phyloP scores from a whole-genome alignment of 2,113 vertebrate species.

The Isurus oxyrinchus region DNA sequence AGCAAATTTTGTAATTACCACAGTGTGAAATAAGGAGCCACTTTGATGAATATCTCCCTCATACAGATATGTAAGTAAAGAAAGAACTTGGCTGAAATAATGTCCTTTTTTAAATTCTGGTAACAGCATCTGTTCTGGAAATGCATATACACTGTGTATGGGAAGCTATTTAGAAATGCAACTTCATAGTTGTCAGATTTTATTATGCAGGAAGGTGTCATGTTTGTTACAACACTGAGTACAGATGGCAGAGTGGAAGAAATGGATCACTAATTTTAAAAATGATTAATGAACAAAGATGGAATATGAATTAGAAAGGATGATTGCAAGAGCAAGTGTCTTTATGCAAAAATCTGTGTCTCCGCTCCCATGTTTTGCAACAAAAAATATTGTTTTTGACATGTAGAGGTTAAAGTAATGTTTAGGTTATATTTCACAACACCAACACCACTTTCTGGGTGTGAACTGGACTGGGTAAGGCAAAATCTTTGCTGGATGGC shows the following conservation, averaged over 20 bases:
- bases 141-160: constrained; percentile 84
- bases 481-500: not conserved
- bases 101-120: constrained; percentile 85
- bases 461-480: not conserved
- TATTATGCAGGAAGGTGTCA: constrained; percentile 99
- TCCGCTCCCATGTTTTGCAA: constrained; percentile 78
- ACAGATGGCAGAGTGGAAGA: constrained; percentile 99
- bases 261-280: constrained; percentile 99
- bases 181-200: constrained; percentile 99
- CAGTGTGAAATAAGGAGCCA: constrained; percentile 32
- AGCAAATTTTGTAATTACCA: constrained; percentile 22
- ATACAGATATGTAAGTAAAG: constrained; percentile 53
- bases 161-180: constrained; percentile 99
- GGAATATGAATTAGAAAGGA: constrained; percentile 99
- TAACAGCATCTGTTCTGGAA: constrained; percentile 91
- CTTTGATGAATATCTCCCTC: constrained; percentile 18
- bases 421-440: not conserved
- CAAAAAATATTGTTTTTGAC: constrained; percentile 28
- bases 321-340: constrained; percentile 98
- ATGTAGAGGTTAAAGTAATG: not conserved
- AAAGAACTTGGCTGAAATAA: constrained; percentile 87
- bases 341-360: constrained; percentile 98
- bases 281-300: constrained; percentile 99
- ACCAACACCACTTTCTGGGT: not conserved
- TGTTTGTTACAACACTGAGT: constrained; percentile 99